These are phyloP conservation scores for Polymixis flavicincta DNA, from an alignment of 2,888 invertebrate species.

Conservation along the genomic window DNA sequence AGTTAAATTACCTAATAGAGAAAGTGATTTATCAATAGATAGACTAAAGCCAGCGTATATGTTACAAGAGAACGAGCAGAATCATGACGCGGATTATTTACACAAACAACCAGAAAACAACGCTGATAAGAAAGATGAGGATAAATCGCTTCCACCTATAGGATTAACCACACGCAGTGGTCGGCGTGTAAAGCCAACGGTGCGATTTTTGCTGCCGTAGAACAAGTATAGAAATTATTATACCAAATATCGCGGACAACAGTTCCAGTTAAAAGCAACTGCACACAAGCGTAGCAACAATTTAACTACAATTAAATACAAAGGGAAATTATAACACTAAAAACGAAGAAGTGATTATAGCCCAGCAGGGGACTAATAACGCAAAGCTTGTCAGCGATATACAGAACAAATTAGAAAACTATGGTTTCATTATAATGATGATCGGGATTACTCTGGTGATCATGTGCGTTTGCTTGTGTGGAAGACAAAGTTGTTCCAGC, in stretches of 20 bases:
- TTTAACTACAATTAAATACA: no score
- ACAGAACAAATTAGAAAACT: no score
- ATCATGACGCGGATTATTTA: not conserved
- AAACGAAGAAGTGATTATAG: not conserved
- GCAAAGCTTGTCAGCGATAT: no score
- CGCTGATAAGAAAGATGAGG: not conserved
- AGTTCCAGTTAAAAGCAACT: not conserved
- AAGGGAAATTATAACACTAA: not conserved
- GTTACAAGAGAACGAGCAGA: not conserved
- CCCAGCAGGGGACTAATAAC: no score
- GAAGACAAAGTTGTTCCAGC: constrained; percentile 3
- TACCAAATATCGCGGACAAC: not conserved
- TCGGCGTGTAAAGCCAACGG: not conserved
- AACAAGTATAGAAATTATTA: not conserved
- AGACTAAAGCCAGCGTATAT: not conserved
- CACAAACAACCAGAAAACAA: not conserved
- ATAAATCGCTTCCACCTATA: not conserved
- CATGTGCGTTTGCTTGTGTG: not conserved
- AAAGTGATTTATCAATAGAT: constrained; percentile 11
- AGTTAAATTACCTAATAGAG: not conserved
- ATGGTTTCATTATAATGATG: no score
- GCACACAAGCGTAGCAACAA: no score
- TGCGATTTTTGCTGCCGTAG: not conserved
- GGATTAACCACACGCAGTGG: not conserved
- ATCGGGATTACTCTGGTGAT: not conserved